These are phyloP conservation scores for Hermatobates lingyangjiaoensis DNA, from an alignment of 1,140 invertebrate species.

Conservation along the genomic window DNA sequence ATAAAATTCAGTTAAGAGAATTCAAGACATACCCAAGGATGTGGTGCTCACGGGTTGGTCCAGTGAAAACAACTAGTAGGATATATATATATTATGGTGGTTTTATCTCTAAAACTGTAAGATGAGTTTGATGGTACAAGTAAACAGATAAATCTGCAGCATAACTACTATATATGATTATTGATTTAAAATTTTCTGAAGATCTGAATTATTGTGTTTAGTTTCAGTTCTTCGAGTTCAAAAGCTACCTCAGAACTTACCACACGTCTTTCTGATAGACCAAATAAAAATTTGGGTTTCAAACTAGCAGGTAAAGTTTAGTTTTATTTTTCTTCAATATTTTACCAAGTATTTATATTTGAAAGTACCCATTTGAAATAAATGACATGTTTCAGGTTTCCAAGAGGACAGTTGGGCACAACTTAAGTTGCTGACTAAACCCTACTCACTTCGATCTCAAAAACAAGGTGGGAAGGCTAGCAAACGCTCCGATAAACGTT, in stretches of 20 bases:
- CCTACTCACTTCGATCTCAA: conserved; percentile 12
- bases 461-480: conserved; percentile 1
- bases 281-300: neutral
- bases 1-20: too few species aligned
- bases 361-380: neutral
- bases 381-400: neutral
- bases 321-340: neutral
- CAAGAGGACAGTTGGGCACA: neutral
- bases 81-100: too few species aligned
- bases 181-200: too few species aligned
- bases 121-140: too few species aligned
- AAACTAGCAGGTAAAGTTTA: neutral
- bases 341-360: neutral
- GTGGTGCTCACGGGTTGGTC: too few species aligned
- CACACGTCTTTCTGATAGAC: neutral
- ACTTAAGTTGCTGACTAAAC: conserved; percentile 9
- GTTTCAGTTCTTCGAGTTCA: neutral
- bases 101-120: too few species aligned
- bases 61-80: too few species aligned
- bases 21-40: too few species aligned
- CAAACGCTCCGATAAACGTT: conserved; percentile 14
- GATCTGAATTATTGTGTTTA: too few species aligned
- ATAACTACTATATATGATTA: too few species aligned
- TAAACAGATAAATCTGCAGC: too few species aligned
- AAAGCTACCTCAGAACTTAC: neutral